These are phyloP conservation scores for Mercenaria mercenaria DNA, from an alignment of 1,140 invertebrate species.

Conservation along the genomic window DNA sequence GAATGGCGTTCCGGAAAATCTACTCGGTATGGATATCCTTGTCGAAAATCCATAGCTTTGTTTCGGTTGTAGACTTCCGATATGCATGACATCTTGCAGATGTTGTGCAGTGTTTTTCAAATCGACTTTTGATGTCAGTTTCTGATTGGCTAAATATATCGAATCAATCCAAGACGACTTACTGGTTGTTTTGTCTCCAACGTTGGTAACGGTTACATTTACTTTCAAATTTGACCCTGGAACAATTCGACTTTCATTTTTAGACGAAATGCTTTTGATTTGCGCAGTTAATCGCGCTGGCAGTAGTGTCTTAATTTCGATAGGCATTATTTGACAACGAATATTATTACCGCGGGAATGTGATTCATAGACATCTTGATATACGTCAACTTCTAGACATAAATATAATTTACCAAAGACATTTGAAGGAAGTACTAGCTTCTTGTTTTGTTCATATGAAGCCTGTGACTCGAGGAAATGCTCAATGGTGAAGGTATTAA, in stretches of 20 bases:
- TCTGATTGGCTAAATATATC: background rate
- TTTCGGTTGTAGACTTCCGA: background rate
- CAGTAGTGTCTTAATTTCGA: background rate
- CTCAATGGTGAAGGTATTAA: background rate
- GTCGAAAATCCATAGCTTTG: background rate
- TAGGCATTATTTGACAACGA: background rate
- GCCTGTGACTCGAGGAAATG: background rate
- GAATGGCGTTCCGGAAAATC: background rate
- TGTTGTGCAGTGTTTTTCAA: background rate
- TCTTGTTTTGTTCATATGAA: background rate
- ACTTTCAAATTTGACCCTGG: background rate
- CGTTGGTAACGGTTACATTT: background rate
- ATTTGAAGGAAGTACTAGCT: background rate
- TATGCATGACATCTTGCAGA: background rate
- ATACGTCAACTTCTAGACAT: background rate
- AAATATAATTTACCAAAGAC: background rate
- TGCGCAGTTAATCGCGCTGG: background rate
- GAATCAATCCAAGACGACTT: conserved; percentile 34
- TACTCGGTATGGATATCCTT: background rate
- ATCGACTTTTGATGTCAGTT: background rate
- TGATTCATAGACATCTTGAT: background rate
- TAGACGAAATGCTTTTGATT: background rate
- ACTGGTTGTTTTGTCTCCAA: background rate
- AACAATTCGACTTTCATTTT: background rate
- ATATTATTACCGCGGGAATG: conserved; percentile 2